Percentiles rank a stretch among this genome's conserved stretches.
phyloP scores from a whole-genome alignment of 1,140 invertebrate species.

The Papilio glaucus region DNA sequence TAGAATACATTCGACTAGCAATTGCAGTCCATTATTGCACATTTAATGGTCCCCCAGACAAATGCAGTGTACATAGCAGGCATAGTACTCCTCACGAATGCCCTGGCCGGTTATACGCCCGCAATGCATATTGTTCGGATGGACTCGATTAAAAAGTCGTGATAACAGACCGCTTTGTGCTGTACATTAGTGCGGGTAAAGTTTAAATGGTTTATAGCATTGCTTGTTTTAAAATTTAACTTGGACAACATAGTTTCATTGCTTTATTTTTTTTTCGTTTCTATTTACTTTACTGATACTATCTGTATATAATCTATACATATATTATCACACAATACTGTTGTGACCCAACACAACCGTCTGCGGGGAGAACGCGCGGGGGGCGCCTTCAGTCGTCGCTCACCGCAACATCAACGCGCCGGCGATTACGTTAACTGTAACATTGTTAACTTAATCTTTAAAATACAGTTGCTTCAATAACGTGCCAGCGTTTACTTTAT shows the following conservation, averaged over 20 bases:
- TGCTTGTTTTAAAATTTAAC: slow-evolving; percentile 19
- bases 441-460: too few species aligned
- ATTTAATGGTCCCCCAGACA: slow-evolving; percentile 62
- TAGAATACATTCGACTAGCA: slow-evolving; percentile 41
- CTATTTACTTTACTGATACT: background rate
- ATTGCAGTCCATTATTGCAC: slow-evolving; percentile 61
- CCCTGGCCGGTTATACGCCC: background rate
- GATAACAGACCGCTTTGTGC: slow-evolving; percentile 25
- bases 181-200: slow-evolving; percentile 19
- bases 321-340: too few species aligned
- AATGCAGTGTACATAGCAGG: slow-evolving; percentile 37
- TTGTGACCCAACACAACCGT: too few species aligned
- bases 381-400: too few species aligned
- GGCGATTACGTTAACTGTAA: too few species aligned
- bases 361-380: too few species aligned
- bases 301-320: background rate
- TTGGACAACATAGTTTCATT: slow-evolving; percentile 14
- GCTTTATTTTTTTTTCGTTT: background rate
- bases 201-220: slow-evolving; percentile 7
- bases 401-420: too few species aligned
- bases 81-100: slow-evolving; percentile 13
- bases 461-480: too few species aligned
- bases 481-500: too few species aligned
- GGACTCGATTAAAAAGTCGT: slow-evolving; percentile 27
- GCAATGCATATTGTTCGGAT: slow-evolving; percentile 17